Base-by-base conservation (phyloP, 2,113 vertebrate species). In the Marmota monax region DNA sequence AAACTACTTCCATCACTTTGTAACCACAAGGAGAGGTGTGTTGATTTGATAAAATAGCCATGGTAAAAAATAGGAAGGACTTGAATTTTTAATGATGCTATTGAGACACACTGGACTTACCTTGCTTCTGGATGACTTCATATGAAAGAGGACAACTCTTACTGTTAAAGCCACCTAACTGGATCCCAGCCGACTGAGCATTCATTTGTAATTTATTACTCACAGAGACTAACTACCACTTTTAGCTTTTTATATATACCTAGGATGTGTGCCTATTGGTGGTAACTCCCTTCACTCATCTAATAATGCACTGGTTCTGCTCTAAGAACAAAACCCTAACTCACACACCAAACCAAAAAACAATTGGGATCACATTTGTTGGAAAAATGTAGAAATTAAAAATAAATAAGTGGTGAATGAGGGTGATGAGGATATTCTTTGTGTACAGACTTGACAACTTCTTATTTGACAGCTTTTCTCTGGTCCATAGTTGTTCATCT, bases 251-350 rank as follows among this genome's bases (percentile, higher is more conserved):
- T 45, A 45, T 45, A 45, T 8, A 8, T 45, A 9, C 45, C 45
- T 45, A 45, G 7, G 45, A 27, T 10, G 7, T 69, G 32, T 87
- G 39, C 32, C 39, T 77, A 27, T 16, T 63, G 34, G 69, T 22
- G 51, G 17, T 69, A 67, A 34, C 56, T 58, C 17, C 67, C 25
- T 58, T 67, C 37, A 27, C 32, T 78, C n/a, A 69, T 63, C n/a
- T 91, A 91, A 63, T n/a, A 94, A 82, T 42, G 23, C 13, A 78
- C 63, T 85, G n/a, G 53, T 53, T 88, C 53, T 83, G 32, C 78
- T 96, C 22, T 56, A 77, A 11, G 69, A 37, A 53, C 45, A 45
- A 45, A 45, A 45, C 45, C 45, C 8, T 45, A 45, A 45, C 45
- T 45, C 45, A 56, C 56, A 56, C 18, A 58, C 61, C 58, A 32